These are phyloP conservation scores for Carterocephalus palaemon DNA, from an alignment of 2,888 invertebrate species.

Conservation along the genomic window DNA sequence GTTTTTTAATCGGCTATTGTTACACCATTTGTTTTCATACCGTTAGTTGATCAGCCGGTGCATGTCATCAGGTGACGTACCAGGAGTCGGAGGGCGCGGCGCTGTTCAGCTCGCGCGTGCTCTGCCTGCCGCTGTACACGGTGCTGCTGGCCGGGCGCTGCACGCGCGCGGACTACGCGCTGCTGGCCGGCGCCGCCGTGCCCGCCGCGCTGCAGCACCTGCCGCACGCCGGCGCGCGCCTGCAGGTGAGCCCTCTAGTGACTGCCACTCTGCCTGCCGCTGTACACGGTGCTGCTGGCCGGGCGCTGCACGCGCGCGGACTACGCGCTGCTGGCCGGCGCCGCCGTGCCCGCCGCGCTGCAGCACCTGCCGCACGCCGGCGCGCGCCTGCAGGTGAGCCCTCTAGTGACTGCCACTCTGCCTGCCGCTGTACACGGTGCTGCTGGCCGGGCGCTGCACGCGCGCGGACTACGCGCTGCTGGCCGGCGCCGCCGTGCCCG, in stretches of 20 bases:
- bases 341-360: conserved; percentile 63
- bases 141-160: conserved; percentile 87
- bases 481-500: conserved; percentile 66
- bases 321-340: conserved; percentile 83
- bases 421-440: conserved; percentile 89
- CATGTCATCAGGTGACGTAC: conserved; percentile 82
- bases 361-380: conserved; percentile 75
- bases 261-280: conserved; percentile 92
- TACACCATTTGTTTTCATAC: too few relatives aligned
- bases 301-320: conserved; percentile 84
- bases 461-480: conserved; percentile 85
- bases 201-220: conserved; percentile 75
- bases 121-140: conserved; percentile 91
- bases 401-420: too few relatives aligned
- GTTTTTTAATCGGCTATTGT: too few relatives aligned
- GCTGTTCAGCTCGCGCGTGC: conserved; percentile 84
- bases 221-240: conserved; percentile 59
- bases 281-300: conserved; percentile 88
- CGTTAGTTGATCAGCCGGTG: too few relatives aligned
- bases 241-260: conserved; percentile 48
- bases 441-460: conserved; percentile 86
- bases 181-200: conserved; percentile 78
- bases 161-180: conserved; percentile 83
- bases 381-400: conserved; percentile 47
- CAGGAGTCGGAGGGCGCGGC: conserved; percentile 56